Evolutionary conservation across 2,113 vertebrate genomes (phyloP).

Genomic region (Labrus mixtus): DNA sequence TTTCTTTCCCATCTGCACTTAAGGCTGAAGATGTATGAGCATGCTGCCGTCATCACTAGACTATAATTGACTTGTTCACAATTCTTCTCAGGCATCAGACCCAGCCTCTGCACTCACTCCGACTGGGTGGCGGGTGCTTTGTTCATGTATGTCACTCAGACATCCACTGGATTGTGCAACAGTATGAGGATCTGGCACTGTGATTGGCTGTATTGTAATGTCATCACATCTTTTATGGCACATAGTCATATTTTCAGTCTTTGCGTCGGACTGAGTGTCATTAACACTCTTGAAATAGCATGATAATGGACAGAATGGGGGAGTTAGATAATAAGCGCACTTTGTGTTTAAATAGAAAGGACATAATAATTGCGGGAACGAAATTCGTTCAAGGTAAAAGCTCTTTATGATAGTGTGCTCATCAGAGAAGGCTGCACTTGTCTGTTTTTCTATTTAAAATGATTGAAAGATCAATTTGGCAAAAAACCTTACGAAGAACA

Average conservation of each 20-base stretch:
- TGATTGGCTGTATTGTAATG: slow-evolving; percentile 44
- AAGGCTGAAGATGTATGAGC: slow-evolving; percentile 58
- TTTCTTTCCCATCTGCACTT: slow-evolving; percentile 39
- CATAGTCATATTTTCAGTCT: slow-evolving; percentile 29
- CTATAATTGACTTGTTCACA: slow-evolving; percentile 63
- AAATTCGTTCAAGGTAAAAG: slow-evolving; percentile 43
- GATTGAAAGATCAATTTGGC: background rate
- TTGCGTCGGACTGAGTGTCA: slow-evolving; percentile 24
- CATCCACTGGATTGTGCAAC: slow-evolving; percentile 33
- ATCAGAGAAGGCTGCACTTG: slow-evolving; percentile 4
- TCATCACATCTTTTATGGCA: slow-evolving; percentile 34
- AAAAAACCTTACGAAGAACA: background rate
- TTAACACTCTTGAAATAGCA: slow-evolving; percentile 38
- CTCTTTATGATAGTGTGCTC: slow-evolving; percentile 10
- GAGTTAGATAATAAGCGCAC: slow-evolving; percentile 39
- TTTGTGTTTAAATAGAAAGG: slow-evolving; percentile 38
- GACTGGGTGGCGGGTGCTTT: slow-evolving; percentile 51
- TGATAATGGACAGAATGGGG: slow-evolving; percentile 44
- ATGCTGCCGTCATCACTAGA: slow-evolving; percentile 54
- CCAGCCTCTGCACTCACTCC: slow-evolving; percentile 59
- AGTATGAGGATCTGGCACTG: slow-evolving; percentile 32
- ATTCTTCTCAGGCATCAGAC: slow-evolving; percentile 42
- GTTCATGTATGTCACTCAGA: slow-evolving; percentile 48
- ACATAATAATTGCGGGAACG: slow-evolving; percentile 20
- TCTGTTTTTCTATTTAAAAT: background rate